These are phyloP conservation scores for Congeria kusceri DNA, from an alignment of 2,888 invertebrate genomes.

Conservation along the genomic window DNA sequence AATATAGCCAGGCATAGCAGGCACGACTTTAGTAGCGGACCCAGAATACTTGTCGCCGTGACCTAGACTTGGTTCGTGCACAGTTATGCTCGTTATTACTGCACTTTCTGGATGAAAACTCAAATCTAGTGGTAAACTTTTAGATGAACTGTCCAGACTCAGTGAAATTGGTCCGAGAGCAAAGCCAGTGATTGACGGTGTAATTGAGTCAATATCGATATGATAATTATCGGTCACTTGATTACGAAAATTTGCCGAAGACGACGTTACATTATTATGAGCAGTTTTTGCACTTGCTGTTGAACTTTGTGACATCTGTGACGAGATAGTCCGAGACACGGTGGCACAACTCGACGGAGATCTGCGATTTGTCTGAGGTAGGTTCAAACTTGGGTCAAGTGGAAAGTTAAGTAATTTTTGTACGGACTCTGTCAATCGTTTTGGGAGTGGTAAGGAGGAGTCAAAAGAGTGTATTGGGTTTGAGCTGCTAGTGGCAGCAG, in stretches of 20 bases:
- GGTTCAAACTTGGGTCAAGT: constrained; percentile 54
- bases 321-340: constrained; percentile 45
- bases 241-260: constrained; percentile 36
- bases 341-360: constrained; percentile 63
- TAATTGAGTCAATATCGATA: constrained; percentile 59
- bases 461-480: constrained; percentile 72
- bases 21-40: constrained; percentile 52
- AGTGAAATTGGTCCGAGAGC: constrained; percentile 52
- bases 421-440: constrained; percentile 81
- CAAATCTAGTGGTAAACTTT: not conserved
- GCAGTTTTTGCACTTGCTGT: constrained; percentile 25
- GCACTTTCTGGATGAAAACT: constrained; percentile 1
- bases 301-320: constrained; percentile 31
- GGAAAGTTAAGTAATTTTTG: constrained; percentile 80
- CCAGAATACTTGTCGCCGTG: constrained; percentile 15
- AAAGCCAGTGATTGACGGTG: constrained; percentile 57
- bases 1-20: constrained; percentile 57
- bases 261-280: constrained; percentile 7
- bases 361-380: constrained; percentile 71
- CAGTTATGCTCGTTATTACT: constrained; percentile 7
- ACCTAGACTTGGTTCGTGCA: too few relatives aligned
- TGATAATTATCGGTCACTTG: constrained; percentile 22
- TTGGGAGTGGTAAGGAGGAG: constrained; percentile 77
- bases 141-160: constrained; percentile 29
- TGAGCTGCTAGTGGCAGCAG: constrained; percentile 75